phyloP scores from a whole-genome alignment of 2,113 vertebrate genomes.

The Megaceryle maxima region DNA sequence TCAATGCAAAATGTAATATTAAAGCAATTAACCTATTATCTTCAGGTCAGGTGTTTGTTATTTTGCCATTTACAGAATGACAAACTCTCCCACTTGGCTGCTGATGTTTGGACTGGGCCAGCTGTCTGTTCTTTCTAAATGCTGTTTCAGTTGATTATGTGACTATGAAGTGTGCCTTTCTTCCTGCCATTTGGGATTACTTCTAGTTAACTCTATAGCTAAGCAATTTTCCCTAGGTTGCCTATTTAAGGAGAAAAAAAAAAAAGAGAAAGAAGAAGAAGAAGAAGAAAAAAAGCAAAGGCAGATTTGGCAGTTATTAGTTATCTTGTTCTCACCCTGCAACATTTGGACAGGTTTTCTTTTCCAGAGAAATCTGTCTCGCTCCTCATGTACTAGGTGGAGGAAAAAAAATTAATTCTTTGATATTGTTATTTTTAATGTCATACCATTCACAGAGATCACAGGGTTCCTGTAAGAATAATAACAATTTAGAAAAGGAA shows the following conservation, averaged over 20 bases:
- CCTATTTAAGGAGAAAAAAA: not conserved
- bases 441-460: not conserved
- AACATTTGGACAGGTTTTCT: not conserved
- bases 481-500: not conserved
- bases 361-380: not conserved
- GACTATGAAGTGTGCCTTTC: constrained; percentile 2
- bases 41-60: constrained; percentile 49
- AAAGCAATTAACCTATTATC: constrained; percentile 71
- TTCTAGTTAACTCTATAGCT: constrained; percentile 10
- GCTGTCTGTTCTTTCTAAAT: constrained; percentile 57
- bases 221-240: not conserved
- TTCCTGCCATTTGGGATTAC: not conserved
- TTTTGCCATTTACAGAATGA: constrained; percentile 52
- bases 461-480: not conserved
- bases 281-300: not conserved
- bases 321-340: not conserved
- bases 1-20: constrained; percentile 49
- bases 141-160: constrained; percentile 34
- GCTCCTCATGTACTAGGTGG: not conserved
- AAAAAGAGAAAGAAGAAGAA: too few relatives aligned
- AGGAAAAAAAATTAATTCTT: not conserved
- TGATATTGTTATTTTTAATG: not conserved
- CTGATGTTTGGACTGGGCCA: constrained; percentile 20
- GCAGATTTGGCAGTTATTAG: not conserved
- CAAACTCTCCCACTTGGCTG: constrained; percentile 50